phyloP scores from a whole-genome alignment of 2,797 vertebrate genomes.

The Rhinella marina region DNA sequence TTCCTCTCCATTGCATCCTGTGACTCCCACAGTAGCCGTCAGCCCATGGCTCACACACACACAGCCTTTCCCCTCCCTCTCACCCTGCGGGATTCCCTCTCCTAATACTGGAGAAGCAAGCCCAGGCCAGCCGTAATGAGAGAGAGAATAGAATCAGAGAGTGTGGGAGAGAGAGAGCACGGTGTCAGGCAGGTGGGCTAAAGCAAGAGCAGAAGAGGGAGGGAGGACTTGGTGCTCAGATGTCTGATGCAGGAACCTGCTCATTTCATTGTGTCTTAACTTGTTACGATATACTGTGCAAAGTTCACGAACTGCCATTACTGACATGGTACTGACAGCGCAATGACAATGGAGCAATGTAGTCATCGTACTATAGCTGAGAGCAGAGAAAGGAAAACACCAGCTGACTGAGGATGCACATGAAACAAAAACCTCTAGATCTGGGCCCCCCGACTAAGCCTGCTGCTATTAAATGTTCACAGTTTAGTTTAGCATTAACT shows the following conservation, averaged over 20 bases:
- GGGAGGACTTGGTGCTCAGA: not conserved
- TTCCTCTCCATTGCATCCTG: conserved; percentile 57
- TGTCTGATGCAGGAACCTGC: conserved; percentile 26
- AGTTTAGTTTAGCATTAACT: not conserved
- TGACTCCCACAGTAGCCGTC: conserved; percentile 59
- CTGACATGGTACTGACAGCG: conserved; percentile 19
- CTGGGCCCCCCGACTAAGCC: not conserved
- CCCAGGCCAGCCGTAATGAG: conserved; percentile 38
- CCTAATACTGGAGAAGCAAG: conserved; percentile 41
- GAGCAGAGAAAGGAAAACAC: not conserved
- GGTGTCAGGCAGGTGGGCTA: conserved; percentile 52
- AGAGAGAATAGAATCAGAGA: not conserved
- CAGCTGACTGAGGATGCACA: not conserved
- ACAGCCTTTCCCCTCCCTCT: conserved; percentile 29
- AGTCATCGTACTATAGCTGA: not conserved
- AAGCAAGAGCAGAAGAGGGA: not conserved
- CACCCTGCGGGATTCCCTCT: conserved; percentile 56
- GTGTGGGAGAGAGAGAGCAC: not conserved
- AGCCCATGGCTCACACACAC: conserved; percentile 46
- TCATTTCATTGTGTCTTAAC: conserved; percentile 52
- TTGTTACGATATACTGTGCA: conserved; percentile 42
- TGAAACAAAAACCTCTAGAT: not conserved
- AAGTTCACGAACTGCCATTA: conserved; percentile 31
- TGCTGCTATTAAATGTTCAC: not conserved
- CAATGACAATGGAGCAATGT: not conserved